A percentile compares a stretch with the other conserved stretches of the same genome.
Conservation (phyloP, 2,797 vertebrate genomes). For the Cottoperca gobio region DNA sequence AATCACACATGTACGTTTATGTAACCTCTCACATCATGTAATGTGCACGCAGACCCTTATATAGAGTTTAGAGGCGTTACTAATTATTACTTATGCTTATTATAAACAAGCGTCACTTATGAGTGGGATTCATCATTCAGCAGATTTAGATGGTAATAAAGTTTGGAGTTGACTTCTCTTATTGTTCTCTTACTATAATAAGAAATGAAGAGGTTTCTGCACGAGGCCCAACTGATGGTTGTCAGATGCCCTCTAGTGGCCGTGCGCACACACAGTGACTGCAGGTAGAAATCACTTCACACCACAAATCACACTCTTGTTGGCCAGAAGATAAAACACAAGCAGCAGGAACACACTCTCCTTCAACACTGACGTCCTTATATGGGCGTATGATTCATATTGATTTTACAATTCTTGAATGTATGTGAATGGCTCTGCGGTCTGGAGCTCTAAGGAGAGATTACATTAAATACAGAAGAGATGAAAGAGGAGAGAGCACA, state of each 20-base stretch:
- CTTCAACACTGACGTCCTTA: neutral
- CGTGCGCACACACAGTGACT: neutral
- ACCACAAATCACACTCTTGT: neutral
- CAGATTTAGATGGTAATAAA: too few species aligned
- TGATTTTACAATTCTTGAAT: slow-evolving; percentile 17
- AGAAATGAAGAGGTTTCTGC: too few species aligned
- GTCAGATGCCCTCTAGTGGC: slow-evolving; percentile 55
- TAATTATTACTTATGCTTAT: too few species aligned
- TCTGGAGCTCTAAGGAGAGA: slow-evolving; percentile 14
- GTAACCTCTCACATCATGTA: too few species aligned
- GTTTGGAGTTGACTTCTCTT: too few species aligned
- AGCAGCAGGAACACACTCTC: neutral
- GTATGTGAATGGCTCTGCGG: neutral
- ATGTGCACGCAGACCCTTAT: too few species aligned
- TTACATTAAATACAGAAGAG: slow-evolving; percentile 37
- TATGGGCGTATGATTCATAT: neutral
- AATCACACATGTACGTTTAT: too few species aligned
- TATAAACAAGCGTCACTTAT: too few species aligned
- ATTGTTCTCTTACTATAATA: too few species aligned
- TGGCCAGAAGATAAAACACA: neutral
- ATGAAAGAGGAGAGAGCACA: slow-evolving; percentile 23
- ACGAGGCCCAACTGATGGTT: neutral
- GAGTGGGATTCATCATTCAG: too few species aligned
- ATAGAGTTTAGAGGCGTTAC: too few species aligned
- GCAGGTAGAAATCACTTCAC: neutral